These are phyloP conservation scores for Homarus americanus DNA, from an alignment of 1,140 invertebrate genomes.

Conservation along the genomic window DNA sequence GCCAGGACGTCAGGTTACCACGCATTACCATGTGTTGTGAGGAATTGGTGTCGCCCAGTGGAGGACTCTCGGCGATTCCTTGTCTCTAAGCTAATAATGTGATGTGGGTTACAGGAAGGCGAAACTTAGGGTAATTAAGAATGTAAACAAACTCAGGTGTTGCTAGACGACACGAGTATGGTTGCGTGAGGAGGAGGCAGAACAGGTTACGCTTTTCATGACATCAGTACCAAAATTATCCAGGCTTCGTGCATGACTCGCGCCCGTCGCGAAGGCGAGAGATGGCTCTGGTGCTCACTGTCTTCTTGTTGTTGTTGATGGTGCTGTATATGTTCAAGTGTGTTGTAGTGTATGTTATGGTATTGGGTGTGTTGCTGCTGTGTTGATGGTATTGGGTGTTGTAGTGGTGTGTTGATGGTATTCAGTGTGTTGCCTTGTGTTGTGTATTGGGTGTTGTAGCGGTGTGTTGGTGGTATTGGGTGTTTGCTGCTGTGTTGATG, in stretches of 20 bases:
- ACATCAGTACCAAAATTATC: constrained; percentile 19
- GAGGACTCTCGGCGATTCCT: background rate
- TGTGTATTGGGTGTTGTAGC: no score
- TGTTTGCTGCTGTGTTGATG: no score
- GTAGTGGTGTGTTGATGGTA: no score
- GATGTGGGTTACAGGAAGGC: background rate
- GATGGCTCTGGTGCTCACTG: background rate
- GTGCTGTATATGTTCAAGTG: background rate
- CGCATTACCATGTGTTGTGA: background rate
- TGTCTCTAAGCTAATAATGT: background rate
- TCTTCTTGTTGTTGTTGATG: background rate
- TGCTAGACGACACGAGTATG: background rate
- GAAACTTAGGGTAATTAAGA: background rate
- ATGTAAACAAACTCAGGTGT: background rate
- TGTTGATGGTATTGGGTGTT: no score
- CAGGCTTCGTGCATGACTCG: background rate
- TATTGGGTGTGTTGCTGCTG: no score
- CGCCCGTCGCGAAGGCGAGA: background rate
- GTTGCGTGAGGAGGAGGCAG: background rate
- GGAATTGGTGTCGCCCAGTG: background rate
- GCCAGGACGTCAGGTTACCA: background rate
- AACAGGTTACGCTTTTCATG: constrained; percentile 17
- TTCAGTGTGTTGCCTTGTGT: background rate
- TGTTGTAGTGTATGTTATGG: no score
- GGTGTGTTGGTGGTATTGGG: no score